Base-by-base conservation (phyloP, 2,113 vertebrate genomes). In the Copsychus sechellarum region DNA sequence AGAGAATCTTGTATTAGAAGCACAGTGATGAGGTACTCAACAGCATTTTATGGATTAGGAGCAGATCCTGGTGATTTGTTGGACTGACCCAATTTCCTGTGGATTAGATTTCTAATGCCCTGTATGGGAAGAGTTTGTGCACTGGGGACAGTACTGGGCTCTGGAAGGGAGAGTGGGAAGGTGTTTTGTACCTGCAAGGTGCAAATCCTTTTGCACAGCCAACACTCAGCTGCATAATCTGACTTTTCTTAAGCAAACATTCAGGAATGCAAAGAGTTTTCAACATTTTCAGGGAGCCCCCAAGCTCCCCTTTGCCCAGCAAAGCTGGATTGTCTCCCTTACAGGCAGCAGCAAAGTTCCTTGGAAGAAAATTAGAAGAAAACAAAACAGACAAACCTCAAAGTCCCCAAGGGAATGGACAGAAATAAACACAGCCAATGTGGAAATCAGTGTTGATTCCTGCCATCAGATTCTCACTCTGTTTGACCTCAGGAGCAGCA, bases 341-440 rank as follows among this genome's bases (percentile, higher is more conserved):
- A 71, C 28, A 43, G 83, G 66, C 93, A 90, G 84, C 74, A 70
- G 45, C 47, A 84, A 88, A 96, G 60, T 58, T 90, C 64, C 65
- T 56, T 71, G 88, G 78, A 93, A 94, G 53, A 88, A 96, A 95
- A 96, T 36, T 65, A 85, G 86, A 80, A 83, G 69, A 92, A 93
- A 96, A 80, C 67, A 86, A 96, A 94, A 71, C 88, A 93, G 85
- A 79, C 57, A 95, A 96, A 95, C 76, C 87, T 81, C 92, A 66
- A 57, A 87, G 71, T 81, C 91, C 93, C 89, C 82, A 80, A 36
- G 88, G 88, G 91, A 92, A 78, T 14, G 92, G 91, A 94, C 4
- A 89, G 86, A 94, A 96, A 94, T 94, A 97, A 97, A 96, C 90
- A 81, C 45, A 92, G 86, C 51, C 82, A 70, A 60, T 90, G 90